Conservation (phyloP, 2,888 invertebrate species). For the Leptinotarsa juncta region DNA sequence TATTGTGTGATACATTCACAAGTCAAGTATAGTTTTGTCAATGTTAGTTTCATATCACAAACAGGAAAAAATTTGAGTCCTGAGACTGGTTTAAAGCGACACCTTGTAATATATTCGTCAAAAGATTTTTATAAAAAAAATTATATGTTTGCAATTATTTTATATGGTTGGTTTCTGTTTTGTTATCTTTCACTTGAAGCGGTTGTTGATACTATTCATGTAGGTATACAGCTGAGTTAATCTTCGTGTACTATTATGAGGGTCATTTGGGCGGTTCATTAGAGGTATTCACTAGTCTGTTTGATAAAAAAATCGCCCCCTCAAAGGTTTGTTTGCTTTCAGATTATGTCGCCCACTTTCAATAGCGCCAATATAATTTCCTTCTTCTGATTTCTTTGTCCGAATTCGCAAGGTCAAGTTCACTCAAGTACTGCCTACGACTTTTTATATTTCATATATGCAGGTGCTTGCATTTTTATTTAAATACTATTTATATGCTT, state of each 20-base stretch:
- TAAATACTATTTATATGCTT: background rate
- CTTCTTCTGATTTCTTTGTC: conserved; percentile 4
- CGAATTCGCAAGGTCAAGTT: background rate
- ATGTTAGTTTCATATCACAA: no score
- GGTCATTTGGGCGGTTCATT: background rate
- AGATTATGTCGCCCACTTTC: conserved; percentile 3
- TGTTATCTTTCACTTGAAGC: no score
- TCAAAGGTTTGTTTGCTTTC: background rate
- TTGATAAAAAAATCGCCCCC: background rate
- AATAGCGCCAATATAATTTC: background rate
- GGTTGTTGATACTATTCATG: no score
- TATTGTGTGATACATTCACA: no score
- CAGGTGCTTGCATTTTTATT: background rate
- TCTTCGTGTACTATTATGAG: background rate
- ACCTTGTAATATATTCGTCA: no score
- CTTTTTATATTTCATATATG: background rate
- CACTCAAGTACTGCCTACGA: background rate
- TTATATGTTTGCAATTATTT: no score
- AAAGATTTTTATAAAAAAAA: no score
- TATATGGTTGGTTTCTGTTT: no score
- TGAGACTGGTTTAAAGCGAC: no score
- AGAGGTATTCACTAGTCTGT: background rate
- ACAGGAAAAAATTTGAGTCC: no score
- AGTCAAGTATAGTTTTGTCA: no score
- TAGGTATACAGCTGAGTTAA: background rate